Conservation (phyloP, 2,113 vertebrate species). For the Strigops habroptila region DNA sequence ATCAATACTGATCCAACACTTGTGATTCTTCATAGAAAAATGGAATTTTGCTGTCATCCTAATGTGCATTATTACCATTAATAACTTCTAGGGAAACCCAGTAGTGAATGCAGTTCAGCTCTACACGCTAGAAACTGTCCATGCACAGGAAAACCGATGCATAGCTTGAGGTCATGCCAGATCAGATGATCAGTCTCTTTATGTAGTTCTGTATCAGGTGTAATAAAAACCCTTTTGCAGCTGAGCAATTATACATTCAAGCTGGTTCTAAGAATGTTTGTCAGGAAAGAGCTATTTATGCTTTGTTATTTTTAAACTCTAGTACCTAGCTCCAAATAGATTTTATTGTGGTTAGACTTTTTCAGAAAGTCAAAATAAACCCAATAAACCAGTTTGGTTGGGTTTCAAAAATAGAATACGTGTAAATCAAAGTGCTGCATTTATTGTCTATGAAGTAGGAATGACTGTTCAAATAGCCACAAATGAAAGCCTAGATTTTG, state of each 20-base stretch:
- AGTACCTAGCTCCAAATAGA: neutral
- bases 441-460: slow-evolving; percentile 25
- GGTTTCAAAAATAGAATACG: slow-evolving; percentile 49
- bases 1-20: neutral
- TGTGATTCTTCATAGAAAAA: neutral
- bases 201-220: neutral
- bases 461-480: neutral
- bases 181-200: neutral
- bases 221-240: neutral
- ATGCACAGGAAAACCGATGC: neutral
- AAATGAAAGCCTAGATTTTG: neutral
- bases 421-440: slow-evolving; percentile 30
- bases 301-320: slow-evolving; percentile 41
- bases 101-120: neutral
- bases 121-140: neutral
- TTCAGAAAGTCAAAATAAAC: slow-evolving; percentile 64
- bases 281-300: slow-evolving; percentile 35
- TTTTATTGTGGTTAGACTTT: slow-evolving; percentile 58
- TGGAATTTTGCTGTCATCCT: neutral
- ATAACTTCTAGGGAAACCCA: neutral
- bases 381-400: slow-evolving; percentile 49
- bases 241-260: neutral
- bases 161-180: neutral
- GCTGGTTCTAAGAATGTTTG: neutral
- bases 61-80: neutral